A percentile compares a stretch with the other conserved stretches of the same genome.
Evolutionary conservation across 2,888 invertebrate genomes (phyloP).

Genomic region (Tribolium freemani): DNA sequence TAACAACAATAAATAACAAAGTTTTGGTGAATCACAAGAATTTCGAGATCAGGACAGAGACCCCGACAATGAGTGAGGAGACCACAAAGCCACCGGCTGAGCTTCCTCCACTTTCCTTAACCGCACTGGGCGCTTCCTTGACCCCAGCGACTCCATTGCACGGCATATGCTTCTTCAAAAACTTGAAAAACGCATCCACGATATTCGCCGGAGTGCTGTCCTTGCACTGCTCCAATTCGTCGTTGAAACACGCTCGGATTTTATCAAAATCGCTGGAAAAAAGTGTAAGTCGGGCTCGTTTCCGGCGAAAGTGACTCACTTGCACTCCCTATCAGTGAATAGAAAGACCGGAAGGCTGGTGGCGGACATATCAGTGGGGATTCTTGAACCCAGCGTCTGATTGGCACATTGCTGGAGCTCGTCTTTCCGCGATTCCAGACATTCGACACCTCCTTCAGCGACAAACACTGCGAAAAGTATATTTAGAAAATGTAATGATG

Average conservation of each 20-base stretch:
- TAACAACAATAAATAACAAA: conserved; percentile 7
- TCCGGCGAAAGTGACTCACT: conserved; percentile 57
- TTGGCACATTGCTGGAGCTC: conserved; percentile 67
- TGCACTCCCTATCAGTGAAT: conserved; percentile 67
- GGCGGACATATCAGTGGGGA: conserved; percentile 53
- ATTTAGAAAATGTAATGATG: background rate
- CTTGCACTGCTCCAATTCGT: conserved; percentile 74
- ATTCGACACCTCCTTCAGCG: conserved; percentile 71
- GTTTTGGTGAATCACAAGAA: background rate
- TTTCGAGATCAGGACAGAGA: background rate
- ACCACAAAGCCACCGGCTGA: background rate
- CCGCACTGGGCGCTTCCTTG: background rate
- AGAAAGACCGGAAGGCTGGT: conserved; percentile 62
- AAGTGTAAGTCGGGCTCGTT: background rate
- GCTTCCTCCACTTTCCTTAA: background rate
- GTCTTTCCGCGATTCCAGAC: conserved; percentile 65
- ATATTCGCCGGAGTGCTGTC: conserved; percentile 85
- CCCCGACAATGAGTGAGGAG: background rate
- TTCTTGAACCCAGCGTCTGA: conserved; percentile 62
- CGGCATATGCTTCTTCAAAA: conserved; percentile 77
- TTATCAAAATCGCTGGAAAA: conserved; percentile 70
- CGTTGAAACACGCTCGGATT: conserved; percentile 73
- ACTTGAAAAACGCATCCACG: conserved; percentile 80
- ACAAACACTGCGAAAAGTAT: conserved; percentile 69
- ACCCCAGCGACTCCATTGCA: conserved; percentile 64